phyloP scores from a whole-genome alignment of 1,140 invertebrate genomes.

The Drosophila persimilis region DNA sequence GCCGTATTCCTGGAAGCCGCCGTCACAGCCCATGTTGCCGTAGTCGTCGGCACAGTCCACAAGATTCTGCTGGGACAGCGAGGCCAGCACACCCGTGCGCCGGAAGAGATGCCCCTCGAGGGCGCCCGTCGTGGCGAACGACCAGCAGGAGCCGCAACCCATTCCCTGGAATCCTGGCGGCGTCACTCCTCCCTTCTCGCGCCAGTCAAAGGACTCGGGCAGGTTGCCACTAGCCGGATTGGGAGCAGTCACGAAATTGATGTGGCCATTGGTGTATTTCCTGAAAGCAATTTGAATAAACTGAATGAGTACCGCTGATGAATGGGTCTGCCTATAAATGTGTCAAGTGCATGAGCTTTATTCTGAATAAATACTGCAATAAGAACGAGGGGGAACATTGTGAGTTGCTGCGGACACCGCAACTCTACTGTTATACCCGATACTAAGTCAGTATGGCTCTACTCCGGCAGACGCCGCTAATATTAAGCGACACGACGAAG shows the following conservation, averaged over 20 bases:
- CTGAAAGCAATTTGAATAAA: slow-evolving; percentile 29
- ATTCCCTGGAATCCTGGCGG: slow-evolving; percentile 87
- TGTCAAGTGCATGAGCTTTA: too few species aligned
- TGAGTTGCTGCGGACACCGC: too few species aligned
- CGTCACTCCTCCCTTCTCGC: slow-evolving; percentile 87
- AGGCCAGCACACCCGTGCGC: slow-evolving; percentile 87
- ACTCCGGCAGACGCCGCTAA: too few species aligned
- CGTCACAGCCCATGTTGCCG: slow-evolving; percentile 88
- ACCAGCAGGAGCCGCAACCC: slow-evolving; percentile 85
- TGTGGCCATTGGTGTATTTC: slow-evolving; percentile 58
- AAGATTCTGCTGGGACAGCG: slow-evolving; percentile 87
- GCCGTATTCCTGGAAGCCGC: slow-evolving; percentile 87
- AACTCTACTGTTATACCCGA: too few species aligned
- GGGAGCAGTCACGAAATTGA: slow-evolving; percentile 66
- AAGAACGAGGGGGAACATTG: too few species aligned
- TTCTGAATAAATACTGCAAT: too few species aligned
- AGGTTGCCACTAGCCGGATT: slow-evolving; percentile 61
- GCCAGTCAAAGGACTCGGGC: slow-evolving; percentile 86
- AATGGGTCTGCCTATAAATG: too few species aligned
- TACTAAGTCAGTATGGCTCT: too few species aligned
- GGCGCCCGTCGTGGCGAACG: slow-evolving; percentile 85
- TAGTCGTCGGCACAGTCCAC: slow-evolving; percentile 87
- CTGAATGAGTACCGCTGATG: neutral
- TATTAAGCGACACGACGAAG: too few species aligned
- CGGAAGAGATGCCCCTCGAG: slow-evolving; percentile 86